A percentile compares a stretch with the other conserved stretches of the same genome.
phyloP scores from a whole-genome alignment of 2,888 invertebrate species.

The Parnassius apollo region DNA sequence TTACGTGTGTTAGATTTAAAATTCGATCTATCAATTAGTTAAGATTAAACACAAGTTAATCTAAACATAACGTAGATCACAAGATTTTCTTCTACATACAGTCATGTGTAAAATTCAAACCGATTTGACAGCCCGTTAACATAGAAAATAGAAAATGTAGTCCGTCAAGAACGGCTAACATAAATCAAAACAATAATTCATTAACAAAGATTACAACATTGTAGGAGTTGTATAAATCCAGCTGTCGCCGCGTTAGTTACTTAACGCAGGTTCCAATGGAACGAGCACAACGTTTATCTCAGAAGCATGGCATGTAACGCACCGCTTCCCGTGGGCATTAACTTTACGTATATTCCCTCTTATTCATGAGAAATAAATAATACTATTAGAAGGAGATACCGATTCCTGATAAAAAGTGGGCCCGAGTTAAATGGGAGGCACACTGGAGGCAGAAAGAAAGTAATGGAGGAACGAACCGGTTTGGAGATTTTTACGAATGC shows the following conservation, averaged over 20 bases:
- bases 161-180: conserved; percentile 37
- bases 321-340: conserved; percentile 75
- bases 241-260: conserved; percentile 61
- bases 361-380: conserved; percentile 82
- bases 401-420: conserved; percentile 81
- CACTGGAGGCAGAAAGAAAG: conserved; percentile 80
- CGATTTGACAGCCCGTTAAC: background rate
- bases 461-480: conserved; percentile 81
- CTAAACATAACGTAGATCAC: too few species aligned
- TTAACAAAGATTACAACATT: conserved; percentile 50
- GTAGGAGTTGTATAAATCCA: conserved; percentile 49
- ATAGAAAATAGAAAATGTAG: conserved; percentile 20
- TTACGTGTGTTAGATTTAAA: too few species aligned
- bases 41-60: too few species aligned
- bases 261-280: conserved; percentile 55
- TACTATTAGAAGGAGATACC: conserved; percentile 81
- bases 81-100: too few species aligned
- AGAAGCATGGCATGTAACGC: conserved; percentile 69
- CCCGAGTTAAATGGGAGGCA: conserved; percentile 80
- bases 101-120: too few species aligned
- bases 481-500: conserved; percentile 81
- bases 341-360: conserved; percentile 76
- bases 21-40: too few species aligned
- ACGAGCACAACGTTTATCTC: conserved; percentile 66
- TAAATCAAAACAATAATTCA: conserved; percentile 51